Base-by-base conservation (phyloP, 2,797 vertebrate species). In the Catharus ustulatus region DNA sequence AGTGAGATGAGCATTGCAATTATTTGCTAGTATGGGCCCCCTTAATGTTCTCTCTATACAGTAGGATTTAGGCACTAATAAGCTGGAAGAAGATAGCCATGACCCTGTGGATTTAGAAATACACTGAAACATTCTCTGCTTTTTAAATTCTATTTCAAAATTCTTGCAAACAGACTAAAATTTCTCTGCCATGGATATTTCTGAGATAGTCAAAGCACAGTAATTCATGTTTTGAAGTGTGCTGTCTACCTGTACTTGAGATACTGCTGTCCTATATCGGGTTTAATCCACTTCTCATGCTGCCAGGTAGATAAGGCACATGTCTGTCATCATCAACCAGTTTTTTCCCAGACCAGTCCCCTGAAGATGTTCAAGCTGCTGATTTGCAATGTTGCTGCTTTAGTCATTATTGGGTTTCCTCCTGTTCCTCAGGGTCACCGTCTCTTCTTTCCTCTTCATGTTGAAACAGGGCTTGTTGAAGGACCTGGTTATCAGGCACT, bases 401-500 rank as follows among this genome's bases (percentile, higher is more conserved):
- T 73, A 75, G 76, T 90, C 62, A 45, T 88, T 82, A 52, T 7
- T 76, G 34, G 62, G 71, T 78, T 93, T 93, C 94, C 83, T 91
- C 1, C 0, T 10, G 13, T 82, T 95, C 83, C 51, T 90, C 32
- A 5, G 69, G 66, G 79, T 94, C 90, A 90, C 73, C 0, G 2
- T 89, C 74, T 90, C 80, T 90, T 91, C 93, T 95, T 94, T 94
- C 76, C 91, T 89, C 67, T 90, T 91, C 42, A 9, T 87, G 90
- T 90, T 86, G 88, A 95, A 96, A 91, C 71, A 81, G 55, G 32
- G 77, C 32, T 86, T 73, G 71, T 76, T 84, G 78, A 95, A 93
- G 93, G 86, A 93, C 93, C 85, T 93, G 91, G 91, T 93, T 96
- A 94, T 96, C 93, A 93, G 90, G 88, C 91, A 94, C 93, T 95